A percentile compares a stretch with the other conserved stretches of the same genome.
Conservation (phyloP, 2,797 vertebrate species). For the Rhynchotus rufescens region DNA sequence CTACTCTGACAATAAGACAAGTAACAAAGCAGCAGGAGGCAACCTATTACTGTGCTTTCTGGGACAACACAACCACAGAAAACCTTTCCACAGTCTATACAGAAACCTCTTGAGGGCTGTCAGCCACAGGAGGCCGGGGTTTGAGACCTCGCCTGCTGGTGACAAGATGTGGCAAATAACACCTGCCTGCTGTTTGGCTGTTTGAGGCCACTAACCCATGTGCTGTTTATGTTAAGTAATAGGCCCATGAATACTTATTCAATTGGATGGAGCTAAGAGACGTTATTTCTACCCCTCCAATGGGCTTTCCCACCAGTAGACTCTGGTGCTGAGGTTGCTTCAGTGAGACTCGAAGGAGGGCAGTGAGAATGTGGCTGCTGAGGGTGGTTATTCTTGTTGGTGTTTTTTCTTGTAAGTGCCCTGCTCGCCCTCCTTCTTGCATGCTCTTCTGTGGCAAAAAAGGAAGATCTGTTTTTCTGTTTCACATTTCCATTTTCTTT, state of each 20-base stretch:
- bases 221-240: too few species aligned
- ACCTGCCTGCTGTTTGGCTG: neutral
- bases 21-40: neutral
- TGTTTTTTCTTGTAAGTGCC: neutral
- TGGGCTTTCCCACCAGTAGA: neutral
- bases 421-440: neutral
- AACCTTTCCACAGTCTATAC: neutral
- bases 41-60: neutral
- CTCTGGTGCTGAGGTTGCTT: neutral
- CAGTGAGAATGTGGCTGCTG: neutral
- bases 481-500: neutral
- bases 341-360: neutral
- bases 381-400: neutral
- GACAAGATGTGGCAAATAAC: neutral
- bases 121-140: neutral
- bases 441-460: fast-evolving
- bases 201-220: neutral
- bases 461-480: neutral
- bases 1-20: neutral
- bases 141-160: neutral
- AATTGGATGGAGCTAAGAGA: neutral
- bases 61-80: neutral
- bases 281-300: neutral
- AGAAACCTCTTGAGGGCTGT: neutral
- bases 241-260: neutral